Percentiles rank a stretch among this genome's conserved stretches.
These are phyloP conservation scores for Drosophila triauraria DNA, from an alignment of 1,140 invertebrate genomes.

Conservation along the genomic window DNA sequence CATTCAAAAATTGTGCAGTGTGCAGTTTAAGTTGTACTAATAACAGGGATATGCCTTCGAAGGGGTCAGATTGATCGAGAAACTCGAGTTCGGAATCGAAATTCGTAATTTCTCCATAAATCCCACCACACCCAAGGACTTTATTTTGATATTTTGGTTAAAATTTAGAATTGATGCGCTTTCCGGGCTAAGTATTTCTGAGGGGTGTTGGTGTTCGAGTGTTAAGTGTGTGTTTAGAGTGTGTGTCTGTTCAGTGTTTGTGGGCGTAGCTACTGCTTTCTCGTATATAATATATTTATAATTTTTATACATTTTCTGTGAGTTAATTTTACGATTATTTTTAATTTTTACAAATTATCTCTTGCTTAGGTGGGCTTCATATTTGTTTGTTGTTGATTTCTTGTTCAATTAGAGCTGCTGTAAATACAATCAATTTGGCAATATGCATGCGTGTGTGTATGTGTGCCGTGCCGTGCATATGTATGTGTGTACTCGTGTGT, in stretches of 20 bases:
- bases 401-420: constrained; percentile 60
- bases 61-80: constrained; percentile 6
- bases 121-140: constrained; percentile 20
- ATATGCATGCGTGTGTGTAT: constrained; percentile 51
- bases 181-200: constrained; percentile 55
- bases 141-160: constrained; percentile 44
- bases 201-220: constrained; percentile 36
- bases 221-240: constrained; percentile 2
- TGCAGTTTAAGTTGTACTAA: constrained; percentile 83
- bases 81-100: neutral
- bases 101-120: neutral
- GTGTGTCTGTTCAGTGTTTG: constrained; percentile 1
- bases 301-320: constrained; percentile 55
- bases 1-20: constrained; percentile 81
- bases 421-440: constrained; percentile 69
- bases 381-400: constrained; percentile 71
- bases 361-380: constrained; percentile 81
- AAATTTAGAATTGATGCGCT: constrained; percentile 50
- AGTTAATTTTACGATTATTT: constrained; percentile 65
- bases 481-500: constrained; percentile 24
- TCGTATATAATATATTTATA: constrained; percentile 51
- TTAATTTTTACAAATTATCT: constrained; percentile 70
- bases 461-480: constrained; percentile 31
- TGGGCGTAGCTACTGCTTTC: constrained; percentile 45
- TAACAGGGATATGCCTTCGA: constrained; percentile 57